phyloP scores from a whole-genome alignment of 1,140 invertebrate species.

The Pollicipes pollicipes region DNA sequence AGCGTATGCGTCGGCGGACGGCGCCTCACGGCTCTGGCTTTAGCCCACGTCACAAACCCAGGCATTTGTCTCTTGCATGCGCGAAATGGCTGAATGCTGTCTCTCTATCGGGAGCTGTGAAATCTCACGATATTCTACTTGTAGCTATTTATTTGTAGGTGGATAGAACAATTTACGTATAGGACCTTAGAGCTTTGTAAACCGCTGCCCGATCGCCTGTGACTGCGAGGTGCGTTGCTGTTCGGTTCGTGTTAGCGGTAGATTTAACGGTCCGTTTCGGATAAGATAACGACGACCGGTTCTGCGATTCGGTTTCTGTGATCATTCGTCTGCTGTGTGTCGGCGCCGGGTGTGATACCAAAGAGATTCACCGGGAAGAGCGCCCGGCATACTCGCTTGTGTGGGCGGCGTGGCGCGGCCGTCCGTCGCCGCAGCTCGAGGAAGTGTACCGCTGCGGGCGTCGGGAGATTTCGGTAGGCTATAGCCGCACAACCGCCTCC shows the following conservation, averaged over 20 bases:
- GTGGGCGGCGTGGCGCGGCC: no score
- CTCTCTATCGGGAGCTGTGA: not conserved
- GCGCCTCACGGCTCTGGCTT: not conserved
- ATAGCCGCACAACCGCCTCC: not conserved
- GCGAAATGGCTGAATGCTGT: not conserved
- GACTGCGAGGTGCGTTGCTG: not conserved
- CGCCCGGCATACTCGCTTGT: no score
- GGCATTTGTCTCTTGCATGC: not conserved
- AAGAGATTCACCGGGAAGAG: not conserved
- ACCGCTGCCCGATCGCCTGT: not conserved
- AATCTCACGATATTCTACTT: not conserved
- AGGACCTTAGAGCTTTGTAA: not conserved
- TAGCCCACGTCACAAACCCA: not conserved
- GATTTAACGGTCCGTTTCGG: not conserved
- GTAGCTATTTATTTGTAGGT: not conserved
- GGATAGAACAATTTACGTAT: not conserved
- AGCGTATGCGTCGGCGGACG: no score
- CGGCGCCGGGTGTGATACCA: not conserved
- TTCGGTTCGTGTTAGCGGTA: not conserved
- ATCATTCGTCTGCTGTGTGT: not conserved
- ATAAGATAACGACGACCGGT: not conserved
- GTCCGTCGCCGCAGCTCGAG: not conserved
- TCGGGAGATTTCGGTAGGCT: not conserved
- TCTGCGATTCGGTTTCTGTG: not conserved
- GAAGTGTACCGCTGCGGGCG: no score